Percentiles rank a stretch among this genome's conserved stretches.
Evolutionary conservation across 2,113 vertebrate genomes (phyloP).

Genomic region (Micronycteris hirsuta): DNA sequence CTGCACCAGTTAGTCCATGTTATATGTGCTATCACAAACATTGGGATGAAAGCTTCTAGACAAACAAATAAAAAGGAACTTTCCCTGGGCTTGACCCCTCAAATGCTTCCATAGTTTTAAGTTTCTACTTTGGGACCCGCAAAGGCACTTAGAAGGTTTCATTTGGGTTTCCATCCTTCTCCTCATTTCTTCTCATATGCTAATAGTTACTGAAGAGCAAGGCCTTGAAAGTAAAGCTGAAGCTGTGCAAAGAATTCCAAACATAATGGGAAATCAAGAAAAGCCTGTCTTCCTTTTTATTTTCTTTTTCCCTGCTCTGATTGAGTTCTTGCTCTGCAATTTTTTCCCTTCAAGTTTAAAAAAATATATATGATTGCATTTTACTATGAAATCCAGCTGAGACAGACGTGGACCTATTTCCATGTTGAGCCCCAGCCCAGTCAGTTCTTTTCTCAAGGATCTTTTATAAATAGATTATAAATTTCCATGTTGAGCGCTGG

Average conservation of each 20-base stretch:
- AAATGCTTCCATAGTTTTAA: neutral
- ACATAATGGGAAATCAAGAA: neutral
- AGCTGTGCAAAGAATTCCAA: slow-evolving; percentile 26
- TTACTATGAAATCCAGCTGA: neutral
- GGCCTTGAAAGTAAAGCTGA: neutral
- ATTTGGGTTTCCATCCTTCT: neutral
- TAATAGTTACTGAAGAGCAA: neutral
- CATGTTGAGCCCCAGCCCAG: neutral
- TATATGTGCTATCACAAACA: slow-evolving; percentile 9
- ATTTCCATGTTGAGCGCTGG: neutral
- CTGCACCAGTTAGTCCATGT: slow-evolving; percentile 9
- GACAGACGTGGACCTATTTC: slow-evolving; percentile 14
- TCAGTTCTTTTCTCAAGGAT: slow-evolving; percentile 25
- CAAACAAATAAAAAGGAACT: neutral
- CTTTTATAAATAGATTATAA: slow-evolving; percentile 27
- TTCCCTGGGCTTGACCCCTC: neutral
- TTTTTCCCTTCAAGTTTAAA: neutral
- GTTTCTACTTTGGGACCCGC: too few relatives aligned
- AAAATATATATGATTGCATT: neutral
- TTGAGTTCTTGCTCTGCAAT: neutral
- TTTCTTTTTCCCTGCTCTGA: neutral
- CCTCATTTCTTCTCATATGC: neutral
- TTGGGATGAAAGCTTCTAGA: neutral
- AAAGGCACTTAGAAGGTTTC: neutral
- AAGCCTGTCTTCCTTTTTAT: neutral